Evolutionary conservation across 2,113 vertebrate species (phyloP), one percentile per base, ranked within the genome.

Genomic region (Marmota monax): DNA sequence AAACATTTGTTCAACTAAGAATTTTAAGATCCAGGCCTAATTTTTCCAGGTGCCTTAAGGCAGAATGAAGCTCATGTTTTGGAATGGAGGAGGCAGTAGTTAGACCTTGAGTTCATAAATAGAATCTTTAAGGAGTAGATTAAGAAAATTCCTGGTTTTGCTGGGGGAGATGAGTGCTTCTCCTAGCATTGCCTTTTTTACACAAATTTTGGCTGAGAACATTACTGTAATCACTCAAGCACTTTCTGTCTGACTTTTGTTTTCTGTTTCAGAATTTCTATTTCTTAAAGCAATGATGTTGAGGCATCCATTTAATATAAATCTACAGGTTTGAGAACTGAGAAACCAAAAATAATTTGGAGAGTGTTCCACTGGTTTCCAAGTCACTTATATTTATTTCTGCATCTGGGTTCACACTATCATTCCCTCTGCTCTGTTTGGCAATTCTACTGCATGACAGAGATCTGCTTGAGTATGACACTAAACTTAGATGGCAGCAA

Each of bases 281-380:
- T 80, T 92, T 23, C 58, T 93, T 90, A 86, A 32, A 23, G n/a
- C 12, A 80, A 22, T 72, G n/a, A 0, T 79, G 20, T 29, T 84
- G 29, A 92, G 22, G 4, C 20, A 53, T 67, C 29, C 27, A 83
- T 56, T 91, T 93, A 83, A 73, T 76, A 89, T 73, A 45, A 88
- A 29, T 4, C 23, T 89, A 61, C 2, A 32, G 1, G 1, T 76
- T 79, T 92, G 39, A 76, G 51, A 91, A 94, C 93, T 84, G 17
- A 91, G 37, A 91, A 91, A 61, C 18, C 5, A 73, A 83, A 88
- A 70, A 25, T 80, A 92, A 79, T 70, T 97, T 92, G 11, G 56
- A 61, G 34, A 48, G 2, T 3, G 91, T 34, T 61, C 22, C 84
- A 1, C 67, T 73, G 73, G 25, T 85, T 91, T 86, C 39, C 67